Base-by-base conservation (phyloP, 64 coral and sea anemone species). In the Actinia equina region DNA sequence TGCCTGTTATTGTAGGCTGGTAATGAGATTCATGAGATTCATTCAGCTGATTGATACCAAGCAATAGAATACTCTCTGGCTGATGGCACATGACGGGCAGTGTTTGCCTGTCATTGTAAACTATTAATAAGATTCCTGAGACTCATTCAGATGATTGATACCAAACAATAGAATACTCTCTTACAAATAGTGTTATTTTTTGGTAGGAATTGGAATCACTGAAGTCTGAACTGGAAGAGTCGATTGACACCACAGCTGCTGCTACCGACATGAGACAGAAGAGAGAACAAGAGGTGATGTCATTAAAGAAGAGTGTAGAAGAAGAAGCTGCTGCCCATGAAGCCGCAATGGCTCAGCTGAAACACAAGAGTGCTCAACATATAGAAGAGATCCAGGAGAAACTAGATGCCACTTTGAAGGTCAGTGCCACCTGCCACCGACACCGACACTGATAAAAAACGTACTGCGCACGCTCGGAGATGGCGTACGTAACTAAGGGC, bases 151-250 rank as follows among this genome's bases (percentile, higher is more conserved):
- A 0, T 49, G 46, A 49, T 6, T 49, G 46, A 49, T 0, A 49
- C 46, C 46, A 49, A 49, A 2, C 30, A 8, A 49, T 49, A 49
- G 46, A 49, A 7, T 6, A 65, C 6, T 65, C 4, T 7, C 6
- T 65, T 65, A 65, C 20, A 4, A 65, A 65, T 22, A 9, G 2
- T 74, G 69, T 2, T 74, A n/a, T n/a, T 74, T 5, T 41, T 74
- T 81, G 2, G 69, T 41, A 99, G 97, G 97, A 99, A 95, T 88
- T 99, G 16, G 93, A 99, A 59, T 81, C 91, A 8, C 86, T 99
- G 43, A 99, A 99, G 44, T 82, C 71, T 17, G 97, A 99, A 79
- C 89, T 99, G 3, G 97, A 99, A 91, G 97, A 99, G 77, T 99
- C 97, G 12, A 95, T 99, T 25, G 97, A 99, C 64, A 99, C 93